A percentile compares a stretch with the other conserved stretches of the same genome.
phyloP scores from a whole-genome alignment of 2,888 invertebrate species.

The Eupelmus urozonus region DNA sequence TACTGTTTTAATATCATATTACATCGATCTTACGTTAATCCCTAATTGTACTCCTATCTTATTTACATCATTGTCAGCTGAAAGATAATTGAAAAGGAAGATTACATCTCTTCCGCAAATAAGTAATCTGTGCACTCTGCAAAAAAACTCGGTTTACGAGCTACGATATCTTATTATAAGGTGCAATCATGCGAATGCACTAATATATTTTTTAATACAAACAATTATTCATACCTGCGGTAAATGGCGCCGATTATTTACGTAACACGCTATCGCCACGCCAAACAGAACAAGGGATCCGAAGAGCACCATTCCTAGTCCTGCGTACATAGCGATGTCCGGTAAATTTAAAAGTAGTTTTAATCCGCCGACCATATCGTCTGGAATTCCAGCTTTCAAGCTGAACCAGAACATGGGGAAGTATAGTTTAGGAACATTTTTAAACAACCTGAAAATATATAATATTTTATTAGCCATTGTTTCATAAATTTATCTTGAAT shows the following conservation, averaged over 20 bases:
- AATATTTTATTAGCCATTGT: neutral
- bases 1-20: no score
- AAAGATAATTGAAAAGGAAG: no score
- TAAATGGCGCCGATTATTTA: conserved; percentile 62
- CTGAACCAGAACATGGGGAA: conserved; percentile 90
- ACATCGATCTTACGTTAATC: no score
- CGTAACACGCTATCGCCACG: conserved; percentile 64
- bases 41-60: no score
- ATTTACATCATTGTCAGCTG: no score
- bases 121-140: no score
- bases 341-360: conserved; percentile 79
- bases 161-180: no score
- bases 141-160: no score
- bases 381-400: conserved; percentile 82
- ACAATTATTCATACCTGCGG: conserved; percentile 43
- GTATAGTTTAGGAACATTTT: conserved; percentile 83
- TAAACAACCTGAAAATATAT: conserved; percentile 82
- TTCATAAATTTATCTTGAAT: neutral
- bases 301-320: conserved; percentile 77
- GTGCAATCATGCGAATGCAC: no score
- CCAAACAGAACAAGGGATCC: conserved; percentile 72
- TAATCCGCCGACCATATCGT: conserved; percentile 80
- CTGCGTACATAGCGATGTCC: conserved; percentile 78
- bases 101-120: no score
- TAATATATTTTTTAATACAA: neutral